These are phyloP conservation scores for Pseudopodoces humilis DNA, from an alignment of 2,113 vertebrate species.

Conservation along the genomic window DNA sequence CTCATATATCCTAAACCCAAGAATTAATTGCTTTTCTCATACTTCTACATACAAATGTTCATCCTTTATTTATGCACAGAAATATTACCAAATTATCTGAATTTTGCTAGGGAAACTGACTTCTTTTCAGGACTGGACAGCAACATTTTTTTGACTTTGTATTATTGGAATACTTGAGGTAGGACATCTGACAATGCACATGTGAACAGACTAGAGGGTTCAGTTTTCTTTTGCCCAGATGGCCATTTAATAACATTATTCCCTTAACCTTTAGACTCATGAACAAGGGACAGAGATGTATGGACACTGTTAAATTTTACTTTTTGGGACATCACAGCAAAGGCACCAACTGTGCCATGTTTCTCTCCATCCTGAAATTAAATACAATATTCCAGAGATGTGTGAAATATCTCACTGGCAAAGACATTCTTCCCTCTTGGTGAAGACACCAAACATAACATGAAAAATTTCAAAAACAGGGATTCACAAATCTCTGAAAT, in stretches of 20 bases:
- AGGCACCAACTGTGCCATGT: fast-evolving
- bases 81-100: not conserved
- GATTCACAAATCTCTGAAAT: not conserved
- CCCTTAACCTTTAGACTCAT: not conserved
- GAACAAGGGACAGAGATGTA: fast-evolving
- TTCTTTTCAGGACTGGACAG: not conserved
- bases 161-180: not conserved
- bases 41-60: not conserved
- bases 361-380: not conserved
- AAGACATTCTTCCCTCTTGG: not conserved
- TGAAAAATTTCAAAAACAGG: not conserved
- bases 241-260: not conserved
- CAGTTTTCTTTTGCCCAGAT: not conserved
- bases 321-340: not conserved
- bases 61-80: not conserved
- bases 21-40: not conserved
- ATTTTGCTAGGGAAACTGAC: not conserved
- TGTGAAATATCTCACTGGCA: not conserved
- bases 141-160: not conserved
- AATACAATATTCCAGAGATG: not conserved
- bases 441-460: not conserved
- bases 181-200: not conserved
- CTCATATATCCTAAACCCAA: not conserved
- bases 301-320: not conserved
- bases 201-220: not conserved